Base-by-base conservation (phyloP, 2,888 invertebrate species). In the Drosophila pseudotakahashii region DNA sequence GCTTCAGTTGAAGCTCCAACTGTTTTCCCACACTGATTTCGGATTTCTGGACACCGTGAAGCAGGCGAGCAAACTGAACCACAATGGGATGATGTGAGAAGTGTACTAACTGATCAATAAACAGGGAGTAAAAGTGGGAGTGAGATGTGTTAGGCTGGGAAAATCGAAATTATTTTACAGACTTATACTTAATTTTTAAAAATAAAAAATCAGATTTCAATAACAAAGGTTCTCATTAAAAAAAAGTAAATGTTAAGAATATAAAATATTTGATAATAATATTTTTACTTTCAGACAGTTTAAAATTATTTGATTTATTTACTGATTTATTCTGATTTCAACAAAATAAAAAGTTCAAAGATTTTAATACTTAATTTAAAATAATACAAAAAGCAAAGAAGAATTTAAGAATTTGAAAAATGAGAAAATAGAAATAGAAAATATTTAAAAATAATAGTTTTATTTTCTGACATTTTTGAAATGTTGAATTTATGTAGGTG, bases 11-110 rank as follows among this genome's bases (percentile, higher is more conserved):
- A 79, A 81, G 87, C 84, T 85, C 86, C 77, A 85, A 79, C 83
- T 81, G 75, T 84, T 87, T 84, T 84, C 84, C 87, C 84, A 84
- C 84, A 84, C 69, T 87, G 71, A 81, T 84, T 81, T 83, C 79
- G 55, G 70, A 68, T 63, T 42, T 36, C 54, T 54, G 74, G 70
- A 73, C 45, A 73, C 74, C 63, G 45, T 53, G 66, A 42, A 51
- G 70, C 74, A 55, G 74, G 45, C 30, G 34, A 41, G 55, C 55
- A 45, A 66, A 66, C 69, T 47, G 44, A 26, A 13, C 32, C 10
- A 66, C 66, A 69, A 55, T 69, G 55, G 47, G 19, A 42, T 30
- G 11, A 63, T 48, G 64, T 48, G 63, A 41, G 47, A 41, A 63
- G 64, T 39, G 16, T 62, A 48, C 64, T 63, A 63, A 63, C 48